Base-by-base conservation (phyloP, 1,140 invertebrate species). In the Meteorus sp. region DNA sequence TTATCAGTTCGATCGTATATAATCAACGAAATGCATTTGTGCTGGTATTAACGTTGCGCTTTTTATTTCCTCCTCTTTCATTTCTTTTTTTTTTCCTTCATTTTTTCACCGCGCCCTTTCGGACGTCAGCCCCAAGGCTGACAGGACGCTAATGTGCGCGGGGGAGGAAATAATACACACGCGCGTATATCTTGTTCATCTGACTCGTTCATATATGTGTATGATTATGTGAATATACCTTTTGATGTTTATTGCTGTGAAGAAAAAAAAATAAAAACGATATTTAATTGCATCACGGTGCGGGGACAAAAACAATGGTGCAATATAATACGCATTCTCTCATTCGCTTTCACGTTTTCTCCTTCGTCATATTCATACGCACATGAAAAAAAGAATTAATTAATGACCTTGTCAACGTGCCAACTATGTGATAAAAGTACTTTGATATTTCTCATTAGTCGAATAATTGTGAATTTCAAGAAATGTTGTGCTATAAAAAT, bases 1-100 rank as follows among this genome's bases (percentile, higher is more conserved):
- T 31, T 27, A 29, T 41, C 22, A 56, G 39, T 53, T 52, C 31
- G 59, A 68, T 59, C 62, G 63, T 72, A 73, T 69, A 68, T 72
- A 76, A 77, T 76, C 69, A 73, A 70, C 65, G 64, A 68, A 70
- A 70, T 77, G 76, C 72, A 75, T 78, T 77, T 70, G 65, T 64
- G 63, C 59, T 45, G 65, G 68, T 61, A 69, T 75, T 73, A 71
- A 73, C 74, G n/a, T n/a, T n/a, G n/a, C n/a, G n/a, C n/a, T n/a
- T n/a, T n/a, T n/a, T n/a, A n/a, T 61, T 67, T 56, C 50, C 57
- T 56, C 59, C 62, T 35, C 33, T 23, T 33, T 6, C 11, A 44
- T 8, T 44, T 9, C 4, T 29, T 29, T 29, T 29, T 29, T 29
- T 29, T 29, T 29, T 29, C 13, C 15, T 39, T 39, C n/a, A n/a